Base-by-base conservation (phyloP, 2,797 vertebrate genomes). In the Poeciliopsis gracilis region DNA sequence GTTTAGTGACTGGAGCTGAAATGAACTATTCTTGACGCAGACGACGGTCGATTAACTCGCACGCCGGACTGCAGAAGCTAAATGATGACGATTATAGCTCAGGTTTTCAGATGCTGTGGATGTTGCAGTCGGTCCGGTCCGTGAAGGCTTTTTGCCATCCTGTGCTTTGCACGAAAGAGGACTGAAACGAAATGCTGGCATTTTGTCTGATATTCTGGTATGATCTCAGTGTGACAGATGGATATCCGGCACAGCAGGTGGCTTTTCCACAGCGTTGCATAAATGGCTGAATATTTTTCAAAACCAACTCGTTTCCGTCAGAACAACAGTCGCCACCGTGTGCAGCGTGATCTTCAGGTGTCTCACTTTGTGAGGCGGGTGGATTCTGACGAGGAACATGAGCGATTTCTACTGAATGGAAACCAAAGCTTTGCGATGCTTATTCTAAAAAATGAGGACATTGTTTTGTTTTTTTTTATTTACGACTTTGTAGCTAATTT, bases 201-300 rank as follows among this genome's bases (percentile, higher is more conserved):
- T 36, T 10, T 10, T 23, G 16, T 36, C 36, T 18, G 9, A 10
- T 4, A 3, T 38, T 23, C 20, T 82, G 76, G 84, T 33, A 61
- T 16, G 86, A 88, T 89, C 78, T 91, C 86, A 79, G 78, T 88
- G 79, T 89, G 88, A 84, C 89, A 93, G 90, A 92, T 91, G 92
- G 91, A 88, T 61, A 76, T 15, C 20, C 86, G 55, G 76, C 83
- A 80, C 47, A 61, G 75, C 72, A 45, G 83, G 49, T 82, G 84
- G 87, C 82, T 88, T 89, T 83, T 85, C 75, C 67, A 76, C 78
- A 84, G 79, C 33, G 59, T 16, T 76, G 77, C 33, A 86, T 83
- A n/a, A 77, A 57, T 30, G 57, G 57, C 59, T 79, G 77, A 23
- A 11, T 30, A 25, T 74, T 77, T 77, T 76, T 84, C 15, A 77